Base-by-base conservation (phyloP, 2,888 invertebrate species). In the Conistra vaccinii region DNA sequence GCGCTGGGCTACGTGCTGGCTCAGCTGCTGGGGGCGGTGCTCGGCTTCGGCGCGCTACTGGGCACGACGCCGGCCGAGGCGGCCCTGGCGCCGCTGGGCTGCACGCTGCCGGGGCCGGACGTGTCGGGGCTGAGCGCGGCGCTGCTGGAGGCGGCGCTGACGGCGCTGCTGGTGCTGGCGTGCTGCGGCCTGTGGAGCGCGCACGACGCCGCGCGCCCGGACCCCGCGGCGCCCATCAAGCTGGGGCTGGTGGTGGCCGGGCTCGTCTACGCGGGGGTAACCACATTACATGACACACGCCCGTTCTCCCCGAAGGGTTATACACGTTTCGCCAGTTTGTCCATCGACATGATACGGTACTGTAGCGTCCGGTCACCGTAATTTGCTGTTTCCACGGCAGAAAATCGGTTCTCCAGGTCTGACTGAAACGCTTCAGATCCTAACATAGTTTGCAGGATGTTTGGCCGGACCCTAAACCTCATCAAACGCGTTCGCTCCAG, bases 181-280 rank as follows among this genome's bases (percentile, higher is more conserved):
- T 90, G 90, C 85, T 93, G 93, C 91, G 92, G 89, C 63, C 80
- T 90, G 84, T 95, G 95, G 95, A 86, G 89, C 69, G 90, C 90
- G 81, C 92, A 91, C 88, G 92, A 91, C 86, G 81, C 82, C 67
- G 82, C 82, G 67, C 88, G 87, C 60, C 92, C 91, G 48, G 95
- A 95, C 92, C 90, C 81, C 86, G 68, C 93, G 67, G 91, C 76
- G 73, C 90, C 95, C 73, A n/a, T 95, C 87, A 95, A 95, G 91
- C 81, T 95, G 73, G 96, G 95, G 6, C 90, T 95, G 80, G 89
- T 92, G 77, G 87, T 96, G 73, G 93, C 94, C 81, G 96, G 94
- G 0, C 93, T 95, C 85, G 89, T 96, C 53, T 95, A 90, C 86
- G 91, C 93, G 9, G 96, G 94, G 89, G 95, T 95, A 66, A 66